A percentile compares a stretch with the other conserved stretches of the same genome.
Conservation (phyloP, 2,797 vertebrate genomes). For the Chaetophractus vellerosus region DNA sequence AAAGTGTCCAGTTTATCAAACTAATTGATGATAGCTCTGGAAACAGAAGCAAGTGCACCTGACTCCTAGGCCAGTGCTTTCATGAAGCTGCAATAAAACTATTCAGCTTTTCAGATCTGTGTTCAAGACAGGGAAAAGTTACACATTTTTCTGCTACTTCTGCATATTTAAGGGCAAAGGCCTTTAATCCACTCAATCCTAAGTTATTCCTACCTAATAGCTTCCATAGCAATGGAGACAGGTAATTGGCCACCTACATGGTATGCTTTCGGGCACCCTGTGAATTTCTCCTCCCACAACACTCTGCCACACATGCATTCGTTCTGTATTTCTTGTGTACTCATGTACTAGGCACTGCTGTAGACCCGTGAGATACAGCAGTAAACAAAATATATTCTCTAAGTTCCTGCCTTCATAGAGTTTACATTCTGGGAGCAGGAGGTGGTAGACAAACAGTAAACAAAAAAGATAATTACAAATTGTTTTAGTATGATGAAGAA, state of each 20-base stretch:
- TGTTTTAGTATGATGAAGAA: not conserved
- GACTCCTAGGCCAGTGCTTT: not conserved
- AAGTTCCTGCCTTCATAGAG: not conserved
- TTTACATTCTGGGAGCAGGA: not conserved
- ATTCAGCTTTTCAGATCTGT: not conserved
- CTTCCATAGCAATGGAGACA: not conserved
- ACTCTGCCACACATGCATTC: not conserved
- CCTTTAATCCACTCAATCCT: not conserved
- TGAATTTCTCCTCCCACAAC: not conserved
- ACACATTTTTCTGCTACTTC: not conserved
- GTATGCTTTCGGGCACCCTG: not conserved
- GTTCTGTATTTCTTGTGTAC: not conserved
- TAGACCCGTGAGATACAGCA: not conserved
- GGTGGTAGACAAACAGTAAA: not conserved
- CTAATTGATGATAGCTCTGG: not conserved
- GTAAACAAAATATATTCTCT: not conserved
- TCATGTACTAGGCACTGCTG: too few species aligned
- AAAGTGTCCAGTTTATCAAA: not conserved
- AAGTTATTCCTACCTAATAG: not conserved
- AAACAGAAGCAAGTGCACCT: not conserved
- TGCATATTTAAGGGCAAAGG: not conserved
- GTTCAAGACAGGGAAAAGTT: not conserved
- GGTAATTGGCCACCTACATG: not conserved
- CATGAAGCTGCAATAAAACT: not conserved
- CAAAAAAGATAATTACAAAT: not conserved